phyloP scores from a whole-genome alignment of 2,797 vertebrate species.

The Sorex maritimensis region DNA sequence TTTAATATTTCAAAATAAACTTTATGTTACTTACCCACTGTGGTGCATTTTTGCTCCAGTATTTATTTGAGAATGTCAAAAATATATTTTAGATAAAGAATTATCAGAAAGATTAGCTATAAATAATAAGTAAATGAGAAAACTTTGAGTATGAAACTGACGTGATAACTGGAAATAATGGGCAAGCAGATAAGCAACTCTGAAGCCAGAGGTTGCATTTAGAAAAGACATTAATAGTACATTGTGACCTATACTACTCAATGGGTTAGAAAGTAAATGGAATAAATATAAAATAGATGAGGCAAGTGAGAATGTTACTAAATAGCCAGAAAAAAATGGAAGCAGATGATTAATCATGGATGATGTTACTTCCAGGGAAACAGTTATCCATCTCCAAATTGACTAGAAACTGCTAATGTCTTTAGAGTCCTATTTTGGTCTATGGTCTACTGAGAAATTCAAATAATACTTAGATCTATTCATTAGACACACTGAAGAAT shows the following conservation, averaged over 20 bases:
- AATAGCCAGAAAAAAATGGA: neutral
- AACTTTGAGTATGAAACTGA: neutral
- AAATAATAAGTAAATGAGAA: neutral
- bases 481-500: neutral
- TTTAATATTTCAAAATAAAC: neutral
- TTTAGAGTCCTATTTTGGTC: neutral
- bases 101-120: neutral
- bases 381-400: neutral
- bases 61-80: neutral
- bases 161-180: neutral
- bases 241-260: neutral
- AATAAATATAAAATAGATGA: neutral
- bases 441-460: neutral
- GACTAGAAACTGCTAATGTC: neutral
- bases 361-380: neutral
- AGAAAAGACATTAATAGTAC: neutral
- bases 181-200: slow-evolving; percentile 2
- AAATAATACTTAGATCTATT: neutral
- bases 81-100: neutral
- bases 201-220: neutral
- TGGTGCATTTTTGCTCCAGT: neutral
- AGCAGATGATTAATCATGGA: neutral
- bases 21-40: neutral
- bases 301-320: neutral
- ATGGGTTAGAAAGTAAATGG: neutral